phyloP scores from a whole-genome alignment of 2,888 invertebrate species.

The Amblyjoppa proteus region DNA sequence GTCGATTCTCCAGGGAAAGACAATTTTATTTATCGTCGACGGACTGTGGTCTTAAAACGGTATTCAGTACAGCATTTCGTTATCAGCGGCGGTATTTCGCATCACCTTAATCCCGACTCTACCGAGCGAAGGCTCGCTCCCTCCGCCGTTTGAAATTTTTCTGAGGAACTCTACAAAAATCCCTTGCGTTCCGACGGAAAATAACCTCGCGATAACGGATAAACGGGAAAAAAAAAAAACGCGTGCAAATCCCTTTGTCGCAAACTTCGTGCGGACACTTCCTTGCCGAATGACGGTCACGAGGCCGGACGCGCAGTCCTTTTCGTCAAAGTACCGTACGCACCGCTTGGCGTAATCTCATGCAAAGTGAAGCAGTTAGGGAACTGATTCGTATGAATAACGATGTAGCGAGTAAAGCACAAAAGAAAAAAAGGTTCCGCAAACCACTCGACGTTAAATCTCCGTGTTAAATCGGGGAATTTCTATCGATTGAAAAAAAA shows the following conservation, averaged over 20 bases:
- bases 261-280: background rate
- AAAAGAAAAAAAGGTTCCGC: background rate
- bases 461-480: background rate
- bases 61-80: too few relatives aligned
- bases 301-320: background rate
- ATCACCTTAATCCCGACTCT: too few relatives aligned
- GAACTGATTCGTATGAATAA: background rate
- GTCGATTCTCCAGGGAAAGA: too few relatives aligned
- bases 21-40: too few relatives aligned
- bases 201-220: background rate
- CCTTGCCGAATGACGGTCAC: background rate
- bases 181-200: too few relatives aligned
- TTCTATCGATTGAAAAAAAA: background rate
- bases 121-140: too few relatives aligned
- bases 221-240: background rate
- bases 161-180: too few relatives aligned
- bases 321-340: too few relatives aligned
- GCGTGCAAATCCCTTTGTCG: background rate
- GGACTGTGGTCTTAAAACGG: too few relatives aligned
- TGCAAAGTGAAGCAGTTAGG: background rate
- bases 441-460: background rate
- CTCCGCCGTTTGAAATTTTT: too few relatives aligned
- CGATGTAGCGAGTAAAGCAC: background rate
- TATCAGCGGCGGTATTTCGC: too few relatives aligned
- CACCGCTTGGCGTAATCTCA: background rate